Evolutionary conservation across 2,888 invertebrate species (phyloP).

Genomic region (Drosophila nigricruria): DNA sequence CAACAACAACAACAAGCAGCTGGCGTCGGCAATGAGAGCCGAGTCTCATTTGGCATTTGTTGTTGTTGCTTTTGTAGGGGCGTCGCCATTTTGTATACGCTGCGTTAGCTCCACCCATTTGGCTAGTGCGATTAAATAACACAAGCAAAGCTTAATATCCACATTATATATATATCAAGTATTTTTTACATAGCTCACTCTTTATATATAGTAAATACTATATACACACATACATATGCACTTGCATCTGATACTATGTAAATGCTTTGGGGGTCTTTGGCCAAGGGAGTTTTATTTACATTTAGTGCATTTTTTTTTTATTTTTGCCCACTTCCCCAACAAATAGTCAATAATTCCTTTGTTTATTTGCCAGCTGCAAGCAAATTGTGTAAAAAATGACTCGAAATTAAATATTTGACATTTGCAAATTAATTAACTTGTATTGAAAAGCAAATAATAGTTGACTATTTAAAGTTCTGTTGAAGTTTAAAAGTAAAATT

Average conservation of each 20-base stretch:
- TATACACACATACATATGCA: neutral
- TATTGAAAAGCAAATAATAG: neutral
- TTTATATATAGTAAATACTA: constrained; percentile 4
- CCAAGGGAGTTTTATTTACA: constrained; percentile 15
- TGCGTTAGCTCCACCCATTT: constrained; percentile 65
- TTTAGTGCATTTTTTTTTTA: constrained; percentile 10
- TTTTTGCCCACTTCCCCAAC: constrained; percentile 10
- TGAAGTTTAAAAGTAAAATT: neutral
- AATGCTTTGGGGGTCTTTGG: constrained; percentile 38
- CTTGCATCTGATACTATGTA: constrained; percentile 15
- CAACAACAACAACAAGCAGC: constrained; percentile 19
- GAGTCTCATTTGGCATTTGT: constrained; percentile 17
- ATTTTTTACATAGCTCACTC: constrained; percentile 28
- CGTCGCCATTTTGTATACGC: constrained; percentile 64
- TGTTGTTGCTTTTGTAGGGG: constrained; percentile 51
- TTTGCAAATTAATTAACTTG: constrained; percentile 7
- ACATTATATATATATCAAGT: constrained; percentile 22
- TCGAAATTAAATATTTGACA: neutral
- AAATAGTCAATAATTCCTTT: constrained; percentile 21
- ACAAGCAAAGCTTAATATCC: constrained; percentile 29
- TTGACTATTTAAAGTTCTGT: neutral
- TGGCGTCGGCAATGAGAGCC: constrained; percentile 34
- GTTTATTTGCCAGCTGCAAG: constrained; percentile 22
- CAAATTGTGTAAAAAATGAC: constrained; percentile 13
- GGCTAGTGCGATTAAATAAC: constrained; percentile 24